Conservation (phyloP, 64 coral and sea anemone genomes). For the Pachyseris speciosa region DNA sequence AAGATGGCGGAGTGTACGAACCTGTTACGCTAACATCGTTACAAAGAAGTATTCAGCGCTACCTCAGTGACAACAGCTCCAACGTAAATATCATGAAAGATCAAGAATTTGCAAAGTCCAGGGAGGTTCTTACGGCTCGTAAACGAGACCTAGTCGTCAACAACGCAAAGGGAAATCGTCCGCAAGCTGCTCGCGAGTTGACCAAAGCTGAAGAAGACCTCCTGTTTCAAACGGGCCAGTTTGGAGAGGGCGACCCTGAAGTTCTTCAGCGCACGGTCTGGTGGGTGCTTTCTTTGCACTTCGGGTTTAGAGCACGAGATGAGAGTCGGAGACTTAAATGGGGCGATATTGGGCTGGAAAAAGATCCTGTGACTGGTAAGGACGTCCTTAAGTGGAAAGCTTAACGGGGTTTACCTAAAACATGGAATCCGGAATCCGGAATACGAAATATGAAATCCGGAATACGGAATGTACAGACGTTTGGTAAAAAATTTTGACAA, state of each 20-base stretch:
- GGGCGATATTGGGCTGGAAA: background rate
- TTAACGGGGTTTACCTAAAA: no score
- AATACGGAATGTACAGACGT: no score
- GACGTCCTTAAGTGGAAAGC: background rate
- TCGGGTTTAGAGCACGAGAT: constrained; percentile 34
- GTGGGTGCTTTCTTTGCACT: constrained; percentile 49
- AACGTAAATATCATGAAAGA: constrained; percentile 43
- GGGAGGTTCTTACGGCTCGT: background rate
- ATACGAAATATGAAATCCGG: no score
- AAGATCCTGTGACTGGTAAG: background rate
- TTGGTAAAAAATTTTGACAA: no score
- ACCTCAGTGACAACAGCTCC: constrained; percentile 28
- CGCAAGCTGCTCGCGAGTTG: constrained; percentile 23
- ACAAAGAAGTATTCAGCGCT: constrained; percentile 46
- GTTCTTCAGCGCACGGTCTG: constrained; percentile 53
- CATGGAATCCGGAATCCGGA: no score
- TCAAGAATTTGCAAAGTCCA: background rate
- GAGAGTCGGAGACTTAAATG: constrained; percentile 6
- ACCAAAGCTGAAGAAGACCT: constrained; percentile 7
- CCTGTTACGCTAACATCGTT: background rate
- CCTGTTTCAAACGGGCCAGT: constrained; percentile 32
- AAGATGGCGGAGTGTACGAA: constrained; percentile 44
- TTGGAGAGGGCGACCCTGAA: constrained; percentile 12
- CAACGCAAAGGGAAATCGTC: constrained; percentile 35
- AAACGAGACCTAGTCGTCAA: constrained; percentile 20